phyloP scores from a whole-genome alignment of 2,113 vertebrate genomes.

The Gracilinanus agilis region DNA sequence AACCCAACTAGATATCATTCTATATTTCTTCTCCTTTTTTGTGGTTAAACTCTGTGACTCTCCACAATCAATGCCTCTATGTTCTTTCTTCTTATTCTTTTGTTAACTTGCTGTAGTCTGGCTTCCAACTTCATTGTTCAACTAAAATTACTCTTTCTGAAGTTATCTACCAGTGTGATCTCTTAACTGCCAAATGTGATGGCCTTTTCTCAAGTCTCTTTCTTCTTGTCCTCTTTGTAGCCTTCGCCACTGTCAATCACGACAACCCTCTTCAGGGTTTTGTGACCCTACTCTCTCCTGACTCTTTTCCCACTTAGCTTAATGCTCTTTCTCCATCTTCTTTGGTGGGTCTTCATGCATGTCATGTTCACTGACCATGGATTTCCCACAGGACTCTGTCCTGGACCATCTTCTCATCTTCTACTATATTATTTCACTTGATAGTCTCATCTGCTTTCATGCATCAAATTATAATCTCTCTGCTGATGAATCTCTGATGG shows the following conservation, averaged over 20 bases:
- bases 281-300: neutral
- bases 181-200: neutral
- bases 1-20: neutral
- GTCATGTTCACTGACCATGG: neutral
- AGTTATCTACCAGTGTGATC: no score
- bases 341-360: neutral
- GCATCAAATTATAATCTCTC: neutral
- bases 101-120: neutral
- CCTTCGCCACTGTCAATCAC: neutral
- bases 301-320: neutral
- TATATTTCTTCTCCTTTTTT: neutral
- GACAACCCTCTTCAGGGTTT: neutral
- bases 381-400: neutral
- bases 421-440: neutral
- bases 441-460: neutral
- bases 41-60: neutral
- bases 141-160: neutral
- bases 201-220: neutral
- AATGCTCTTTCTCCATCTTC: neutral
- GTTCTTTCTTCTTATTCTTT: neutral
- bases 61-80: neutral
- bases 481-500: neutral
- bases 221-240: neutral
- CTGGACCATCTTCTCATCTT: neutral
- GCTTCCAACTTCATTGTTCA: neutral